phyloP scores from a whole-genome alignment of 2,113 vertebrate genomes.

The Brachyhypopomus gauderio region DNA sequence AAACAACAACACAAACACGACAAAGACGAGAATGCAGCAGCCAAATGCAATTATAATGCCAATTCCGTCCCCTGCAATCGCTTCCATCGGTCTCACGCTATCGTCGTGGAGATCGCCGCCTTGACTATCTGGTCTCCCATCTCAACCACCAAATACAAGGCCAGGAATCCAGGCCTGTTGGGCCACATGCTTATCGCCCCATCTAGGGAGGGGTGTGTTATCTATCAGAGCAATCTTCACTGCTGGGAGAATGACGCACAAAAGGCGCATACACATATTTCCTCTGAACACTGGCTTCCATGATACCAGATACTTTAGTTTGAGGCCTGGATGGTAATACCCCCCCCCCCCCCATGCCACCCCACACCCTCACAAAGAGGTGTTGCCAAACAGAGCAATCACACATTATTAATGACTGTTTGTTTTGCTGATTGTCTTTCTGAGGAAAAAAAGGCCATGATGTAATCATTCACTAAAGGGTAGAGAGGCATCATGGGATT shows the following conservation, averaged over 20 bases:
- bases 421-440: conserved; percentile 36
- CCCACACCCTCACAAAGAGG: conserved; percentile 5
- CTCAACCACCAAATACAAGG: conserved; percentile 79
- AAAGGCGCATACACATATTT: conserved; percentile 77
- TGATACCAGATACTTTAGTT: conserved; percentile 41
- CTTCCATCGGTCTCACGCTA: conserved; percentile 63
- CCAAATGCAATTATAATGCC: conserved; percentile 76
- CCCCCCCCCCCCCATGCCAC: not conserved
- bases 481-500: not conserved
- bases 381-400: conserved; percentile 24
- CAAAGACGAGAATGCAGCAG: conserved; percentile 63
- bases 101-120: conserved; percentile 57
- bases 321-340: conserved; percentile 50
- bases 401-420: conserved; percentile 23
- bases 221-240: conserved; percentile 73
- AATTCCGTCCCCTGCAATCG: conserved; percentile 60
- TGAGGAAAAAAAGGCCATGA: not conserved
- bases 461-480: not conserved
- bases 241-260: conserved; percentile 78
- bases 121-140: conserved; percentile 66
- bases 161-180: conserved; percentile 69
- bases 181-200: conserved; percentile 65
- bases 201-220: conserved; percentile 70
- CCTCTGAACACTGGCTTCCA: conserved; percentile 51
- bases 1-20: conserved; percentile 65